phyloP scores from a whole-genome alignment of 2,797 vertebrate species.

The Hemibagrus guttatus region DNA sequence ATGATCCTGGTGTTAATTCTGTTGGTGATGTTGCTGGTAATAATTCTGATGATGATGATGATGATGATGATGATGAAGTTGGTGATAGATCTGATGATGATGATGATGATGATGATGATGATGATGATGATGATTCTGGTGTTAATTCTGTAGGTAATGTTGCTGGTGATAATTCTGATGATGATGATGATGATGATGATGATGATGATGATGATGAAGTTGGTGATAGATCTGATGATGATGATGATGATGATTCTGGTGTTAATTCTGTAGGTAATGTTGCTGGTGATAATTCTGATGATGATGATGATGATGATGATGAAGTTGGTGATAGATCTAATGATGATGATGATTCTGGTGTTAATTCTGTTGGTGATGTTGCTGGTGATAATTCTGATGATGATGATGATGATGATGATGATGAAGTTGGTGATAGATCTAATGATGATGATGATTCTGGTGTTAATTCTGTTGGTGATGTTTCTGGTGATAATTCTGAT shows the following conservation, averaged over 20 bases:
- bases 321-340: too few relatives aligned
- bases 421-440: too few relatives aligned
- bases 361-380: not conserved
- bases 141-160: conserved; percentile 61
- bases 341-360: not conserved
- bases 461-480: too few relatives aligned
- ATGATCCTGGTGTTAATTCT: conserved; percentile 26
- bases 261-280: conserved; percentile 56
- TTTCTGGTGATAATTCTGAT: conserved; percentile 6
- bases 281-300: not conserved
- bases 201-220: too few relatives aligned
- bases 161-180: too few relatives aligned
- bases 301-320: too few relatives aligned
- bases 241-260: not conserved
- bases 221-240: not conserved
- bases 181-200: not conserved
- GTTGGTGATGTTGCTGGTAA: too few relatives aligned
- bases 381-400: conserved; percentile 30
- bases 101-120: not conserved
- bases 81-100: not conserved
- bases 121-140: not conserved
- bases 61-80: not conserved
- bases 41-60: too few relatives aligned
- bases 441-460: not conserved
- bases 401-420: not conserved